A percentile compares a stretch with the other conserved stretches of the same genome.
Conservation (phyloP, 2,113 vertebrate species). For the Ivindomyrus marchei region DNA sequence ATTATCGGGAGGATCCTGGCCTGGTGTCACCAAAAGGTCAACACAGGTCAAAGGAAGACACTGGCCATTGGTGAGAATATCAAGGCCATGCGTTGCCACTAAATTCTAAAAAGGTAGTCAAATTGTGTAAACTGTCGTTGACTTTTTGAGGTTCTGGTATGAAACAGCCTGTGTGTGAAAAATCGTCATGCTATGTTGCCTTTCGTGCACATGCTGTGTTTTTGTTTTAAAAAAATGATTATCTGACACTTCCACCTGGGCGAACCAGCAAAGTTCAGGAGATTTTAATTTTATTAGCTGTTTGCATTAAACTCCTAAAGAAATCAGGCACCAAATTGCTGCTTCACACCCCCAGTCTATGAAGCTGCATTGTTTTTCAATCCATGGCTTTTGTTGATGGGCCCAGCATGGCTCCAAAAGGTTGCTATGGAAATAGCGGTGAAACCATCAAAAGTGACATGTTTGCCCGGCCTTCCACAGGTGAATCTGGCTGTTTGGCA, state of each 20-base stretch:
- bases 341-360: background rate
- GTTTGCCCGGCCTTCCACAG: background rate
- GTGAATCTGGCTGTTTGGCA: background rate
- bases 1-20: slow-evolving; percentile 9
- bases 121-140: background rate
- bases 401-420: background rate
- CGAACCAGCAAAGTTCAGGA: background rate
- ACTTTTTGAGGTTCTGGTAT: background rate
- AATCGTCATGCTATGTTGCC: background rate
- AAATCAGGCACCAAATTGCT: background rate
- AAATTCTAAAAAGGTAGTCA: background rate
- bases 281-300: background rate
- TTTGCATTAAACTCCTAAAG: background rate
- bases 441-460: background rate
- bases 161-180: background rate
- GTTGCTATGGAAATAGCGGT: background rate
- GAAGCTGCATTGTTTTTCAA: background rate
- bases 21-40: slow-evolving; percentile 18
- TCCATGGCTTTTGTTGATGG: background rate
- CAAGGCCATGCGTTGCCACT: background rate
- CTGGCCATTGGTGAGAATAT: background rate
- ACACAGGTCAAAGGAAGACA: background rate
- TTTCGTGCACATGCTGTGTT: background rate
- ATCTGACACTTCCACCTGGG: background rate
- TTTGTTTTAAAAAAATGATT: background rate